Conservation (phyloP, 2,888 invertebrate species). For the Dugesia japonica region DNA sequence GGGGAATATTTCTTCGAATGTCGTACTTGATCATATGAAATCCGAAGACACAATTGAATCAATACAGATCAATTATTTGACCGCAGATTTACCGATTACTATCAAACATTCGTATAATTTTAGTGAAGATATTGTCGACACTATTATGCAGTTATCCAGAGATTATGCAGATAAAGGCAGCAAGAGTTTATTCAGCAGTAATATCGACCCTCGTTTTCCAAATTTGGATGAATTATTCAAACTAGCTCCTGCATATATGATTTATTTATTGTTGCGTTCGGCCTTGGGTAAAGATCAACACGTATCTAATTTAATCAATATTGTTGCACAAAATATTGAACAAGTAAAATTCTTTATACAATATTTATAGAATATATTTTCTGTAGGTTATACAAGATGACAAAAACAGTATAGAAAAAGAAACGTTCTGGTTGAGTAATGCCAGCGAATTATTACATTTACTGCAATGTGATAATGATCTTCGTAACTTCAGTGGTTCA, state of each 20-base stretch:
- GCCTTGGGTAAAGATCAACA: slow-evolving; percentile 79
- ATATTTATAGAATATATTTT: neutral
- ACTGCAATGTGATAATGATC: slow-evolving; percentile 79
- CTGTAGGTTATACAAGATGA: slow-evolving; percentile 32
- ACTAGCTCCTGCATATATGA: slow-evolving; percentile 82
- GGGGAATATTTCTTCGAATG: neutral
- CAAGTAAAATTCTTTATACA: neutral
- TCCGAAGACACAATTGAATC: neutral
- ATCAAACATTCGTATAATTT: neutral
- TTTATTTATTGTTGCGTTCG: slow-evolving; percentile 81
- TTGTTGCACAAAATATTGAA: slow-evolving; percentile 56
- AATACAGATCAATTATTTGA: neutral
- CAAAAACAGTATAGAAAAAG: slow-evolving; percentile 41
- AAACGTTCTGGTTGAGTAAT: slow-evolving; percentile 73
- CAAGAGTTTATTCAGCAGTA: neutral
- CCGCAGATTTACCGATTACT: neutral
- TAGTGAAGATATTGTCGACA: neutral
- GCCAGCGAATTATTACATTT: slow-evolving; percentile 87
- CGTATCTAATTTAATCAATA: slow-evolving; percentile 62
- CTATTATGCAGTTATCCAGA: neutral
- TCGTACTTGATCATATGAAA: neutral
- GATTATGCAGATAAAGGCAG: neutral
- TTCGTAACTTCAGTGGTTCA: slow-evolving; percentile 62
- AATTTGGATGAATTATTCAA: slow-evolving; percentile 57
- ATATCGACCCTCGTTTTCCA: neutral